Evolutionary conservation across 2,113 vertebrate genomes (phyloP).

Genomic region (Coreoperca whiteheadi): DNA sequence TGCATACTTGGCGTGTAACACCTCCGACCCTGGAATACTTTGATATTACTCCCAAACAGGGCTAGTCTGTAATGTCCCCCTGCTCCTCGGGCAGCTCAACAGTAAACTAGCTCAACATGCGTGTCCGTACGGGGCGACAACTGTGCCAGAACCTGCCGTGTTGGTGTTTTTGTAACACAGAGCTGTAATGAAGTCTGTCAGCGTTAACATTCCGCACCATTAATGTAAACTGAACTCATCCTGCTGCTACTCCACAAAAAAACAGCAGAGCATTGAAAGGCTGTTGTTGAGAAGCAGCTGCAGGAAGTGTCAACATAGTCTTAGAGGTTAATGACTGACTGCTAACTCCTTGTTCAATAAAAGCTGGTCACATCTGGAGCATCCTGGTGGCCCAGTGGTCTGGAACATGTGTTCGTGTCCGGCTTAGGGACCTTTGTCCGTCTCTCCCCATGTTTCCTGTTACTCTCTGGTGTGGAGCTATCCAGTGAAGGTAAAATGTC

Average conservation of each 20-base stretch:
- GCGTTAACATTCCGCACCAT: neutral
- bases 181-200: neutral
- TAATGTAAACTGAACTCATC: neutral
- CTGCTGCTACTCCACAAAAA: neutral
- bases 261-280: neutral
- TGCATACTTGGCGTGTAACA: neutral
- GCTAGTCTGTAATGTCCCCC: neutral
- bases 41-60: neutral
- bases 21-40: neutral
- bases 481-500: neutral
- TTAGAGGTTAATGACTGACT: neutral
- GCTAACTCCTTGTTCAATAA: neutral
- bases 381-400: neutral
- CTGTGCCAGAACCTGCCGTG: neutral
- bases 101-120: neutral
- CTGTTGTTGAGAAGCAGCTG: neutral
- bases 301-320: neutral
- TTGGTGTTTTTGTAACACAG: neutral
- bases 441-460: neutral
- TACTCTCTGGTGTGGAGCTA: neutral
- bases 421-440: neutral
- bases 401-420: neutral
- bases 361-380: neutral
- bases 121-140: neutral
- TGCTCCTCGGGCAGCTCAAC: neutral